Evolutionary conservation across 1,140 invertebrate species (phyloP).

Genomic region (Tribolium madens): DNA sequence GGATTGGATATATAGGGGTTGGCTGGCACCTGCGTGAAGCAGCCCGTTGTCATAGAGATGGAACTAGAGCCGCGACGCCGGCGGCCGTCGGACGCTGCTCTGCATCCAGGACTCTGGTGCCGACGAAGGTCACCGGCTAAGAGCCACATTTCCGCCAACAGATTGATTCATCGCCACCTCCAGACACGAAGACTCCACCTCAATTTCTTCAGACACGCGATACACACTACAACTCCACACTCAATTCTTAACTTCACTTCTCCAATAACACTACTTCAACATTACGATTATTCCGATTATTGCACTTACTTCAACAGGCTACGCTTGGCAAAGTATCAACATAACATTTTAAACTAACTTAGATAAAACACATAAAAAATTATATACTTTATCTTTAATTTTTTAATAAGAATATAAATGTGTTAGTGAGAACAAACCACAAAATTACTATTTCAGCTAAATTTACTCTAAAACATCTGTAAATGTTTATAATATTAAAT

Average conservation of each 20-base stretch:
- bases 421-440: too few species aligned
- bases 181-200: constrained; percentile 21
- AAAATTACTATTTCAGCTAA: too few species aligned
- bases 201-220: constrained; percentile 16
- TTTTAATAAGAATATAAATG: too few species aligned
- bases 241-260: not conserved
- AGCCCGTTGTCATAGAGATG: constrained; percentile 54
- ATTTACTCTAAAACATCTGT: too few species aligned
- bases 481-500: too few species aligned
- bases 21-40: constrained; percentile 56
- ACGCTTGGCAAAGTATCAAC: too few species aligned
- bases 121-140: constrained; percentile 38
- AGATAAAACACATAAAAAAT: too few species aligned
- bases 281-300: not conserved
- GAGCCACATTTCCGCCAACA: constrained; percentile 26
- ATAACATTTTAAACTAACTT: too few species aligned
- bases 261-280: not conserved
- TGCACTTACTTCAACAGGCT: not conserved
- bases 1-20: constrained; percentile 53
- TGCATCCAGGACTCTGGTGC: constrained; percentile 26
- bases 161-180: constrained; percentile 44
- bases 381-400: too few species aligned
- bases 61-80: constrained; percentile 51
- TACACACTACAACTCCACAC: not conserved
- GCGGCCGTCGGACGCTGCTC: constrained; percentile 42